Evolutionary conservation across 2,797 vertebrate species (phyloP).

Genomic region (Leuciscus waleckii): DNA sequence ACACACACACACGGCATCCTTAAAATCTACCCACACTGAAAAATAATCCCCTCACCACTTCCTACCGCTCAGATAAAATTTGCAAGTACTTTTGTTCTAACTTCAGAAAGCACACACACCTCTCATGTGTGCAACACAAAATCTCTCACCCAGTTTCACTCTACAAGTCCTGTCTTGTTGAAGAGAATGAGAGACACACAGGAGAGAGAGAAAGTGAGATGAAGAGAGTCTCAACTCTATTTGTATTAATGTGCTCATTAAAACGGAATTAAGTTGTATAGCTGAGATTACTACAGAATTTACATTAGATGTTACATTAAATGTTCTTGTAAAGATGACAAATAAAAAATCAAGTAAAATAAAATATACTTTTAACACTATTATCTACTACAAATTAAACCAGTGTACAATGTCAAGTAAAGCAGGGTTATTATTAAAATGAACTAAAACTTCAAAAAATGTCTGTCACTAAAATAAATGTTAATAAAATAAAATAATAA

Average conservation of each 20-base stretch:
- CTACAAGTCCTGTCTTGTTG: slow-evolving; percentile 75
- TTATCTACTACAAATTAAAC: neutral
- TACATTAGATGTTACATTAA: neutral
- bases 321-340: neutral
- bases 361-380: neutral
- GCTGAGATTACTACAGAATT: neutral
- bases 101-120: slow-evolving; percentile 37
- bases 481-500: neutral
- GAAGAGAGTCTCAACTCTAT: neutral
- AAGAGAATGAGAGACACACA: slow-evolving; percentile 53
- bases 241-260: neutral
- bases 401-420: neutral
- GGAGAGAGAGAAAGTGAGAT: slow-evolving; percentile 19
- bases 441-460: neutral
- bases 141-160: slow-evolving; percentile 77
- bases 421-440: neutral
- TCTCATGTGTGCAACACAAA: slow-evolving; percentile 40
- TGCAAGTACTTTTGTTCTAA: slow-evolving; percentile 26
- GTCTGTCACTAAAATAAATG: neutral
- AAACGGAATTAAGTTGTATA: neutral
- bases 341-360: neutral
- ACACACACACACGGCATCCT: slow-evolving; percentile 11
- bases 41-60: slow-evolving; percentile 25
- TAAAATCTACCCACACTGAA: slow-evolving; percentile 24
- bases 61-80: slow-evolving; percentile 13